Conservation (phyloP, 2,797 vertebrate genomes). For the Halcyon smyrnensis region DNA sequence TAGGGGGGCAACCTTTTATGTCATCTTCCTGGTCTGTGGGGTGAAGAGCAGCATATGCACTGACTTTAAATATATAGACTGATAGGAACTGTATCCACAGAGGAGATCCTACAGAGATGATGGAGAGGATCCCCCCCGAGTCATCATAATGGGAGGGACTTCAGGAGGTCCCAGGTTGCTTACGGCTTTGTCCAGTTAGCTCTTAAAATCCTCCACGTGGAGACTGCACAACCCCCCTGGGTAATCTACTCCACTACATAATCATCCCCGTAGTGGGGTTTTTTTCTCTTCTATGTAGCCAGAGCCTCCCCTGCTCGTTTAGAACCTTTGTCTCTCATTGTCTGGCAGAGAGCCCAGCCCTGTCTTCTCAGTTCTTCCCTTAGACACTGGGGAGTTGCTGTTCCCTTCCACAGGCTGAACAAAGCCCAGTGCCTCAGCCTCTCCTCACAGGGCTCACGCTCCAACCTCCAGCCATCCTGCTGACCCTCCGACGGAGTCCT, state of each 20-base stretch:
- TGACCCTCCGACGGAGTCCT: neutral
- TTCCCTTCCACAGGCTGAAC: neutral
- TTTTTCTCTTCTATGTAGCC: neutral
- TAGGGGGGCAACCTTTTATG: neutral
- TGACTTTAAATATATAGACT: neutral
- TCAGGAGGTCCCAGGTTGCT: neutral
- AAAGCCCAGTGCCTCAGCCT: neutral
- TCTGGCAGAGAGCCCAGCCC: conserved; percentile 1
- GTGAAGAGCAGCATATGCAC: neutral
- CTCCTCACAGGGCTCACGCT: neutral
- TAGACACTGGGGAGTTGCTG: neutral
- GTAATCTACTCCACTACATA: neutral
- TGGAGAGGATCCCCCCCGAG: neutral
- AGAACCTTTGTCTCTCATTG: neutral
- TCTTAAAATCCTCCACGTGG: neutral
- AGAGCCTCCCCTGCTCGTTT: neutral
- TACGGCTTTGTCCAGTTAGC: neutral
- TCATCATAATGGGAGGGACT: neutral
- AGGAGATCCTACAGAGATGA: neutral
- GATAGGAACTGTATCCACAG: neutral
- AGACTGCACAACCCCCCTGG: neutral
- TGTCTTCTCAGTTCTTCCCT: neutral
- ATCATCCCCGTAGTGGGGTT: neutral
- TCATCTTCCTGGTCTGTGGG: neutral
- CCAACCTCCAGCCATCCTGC: neutral